A percentile compares a stretch with the other conserved stretches of the same genome.
Conservation (phyloP, 2,888 invertebrate genomes). For the Acleris cristana region DNA sequence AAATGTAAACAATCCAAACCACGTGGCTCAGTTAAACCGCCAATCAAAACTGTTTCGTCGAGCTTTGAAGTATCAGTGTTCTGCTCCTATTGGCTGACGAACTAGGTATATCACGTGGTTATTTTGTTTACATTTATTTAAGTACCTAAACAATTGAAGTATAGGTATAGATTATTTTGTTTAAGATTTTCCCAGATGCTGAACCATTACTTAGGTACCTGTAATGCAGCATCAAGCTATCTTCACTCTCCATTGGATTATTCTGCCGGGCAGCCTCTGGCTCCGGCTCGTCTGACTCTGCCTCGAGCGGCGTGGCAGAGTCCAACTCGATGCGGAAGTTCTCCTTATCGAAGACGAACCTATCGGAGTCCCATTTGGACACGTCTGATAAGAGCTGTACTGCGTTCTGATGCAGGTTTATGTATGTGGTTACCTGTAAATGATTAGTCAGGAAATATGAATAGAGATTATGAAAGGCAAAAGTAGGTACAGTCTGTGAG, state of each 20-base stretch:
- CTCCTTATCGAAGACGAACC: slow-evolving; percentile 82
- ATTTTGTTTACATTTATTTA: too few species aligned
- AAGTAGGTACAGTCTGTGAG: too few species aligned
- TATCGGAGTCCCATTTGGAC: slow-evolving; percentile 82
- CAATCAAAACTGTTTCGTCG: too few species aligned
- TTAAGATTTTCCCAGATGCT: neutral
- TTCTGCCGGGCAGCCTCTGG: slow-evolving; percentile 67
- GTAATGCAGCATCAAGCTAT: slow-evolving; percentile 75
- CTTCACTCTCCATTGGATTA: slow-evolving; percentile 79
- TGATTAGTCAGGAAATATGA: neutral
- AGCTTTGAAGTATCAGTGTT: too few species aligned
- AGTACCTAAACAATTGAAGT: too few species aligned
- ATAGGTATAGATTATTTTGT: too few species aligned
- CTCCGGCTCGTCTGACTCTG: slow-evolving; percentile 79
- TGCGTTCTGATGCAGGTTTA: slow-evolving; percentile 83
- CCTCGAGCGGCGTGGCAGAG: slow-evolving; percentile 68
- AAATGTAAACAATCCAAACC: too few species aligned
- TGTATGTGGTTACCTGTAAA: slow-evolving; percentile 79
- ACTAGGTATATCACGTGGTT: too few species aligned
- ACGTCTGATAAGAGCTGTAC: slow-evolving; percentile 83
- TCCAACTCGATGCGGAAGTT: slow-evolving; percentile 81
- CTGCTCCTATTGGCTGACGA: too few species aligned
- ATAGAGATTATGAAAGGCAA: neutral
- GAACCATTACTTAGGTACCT: slow-evolving; percentile 61
- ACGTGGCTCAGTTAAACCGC: too few species aligned